Percentiles rank a stretch among this genome's conserved stretches.
These are phyloP conservation scores for Muraenolepis orangiensis DNA, from an alignment of 2,797 vertebrate species.

Conservation along the genomic window DNA sequence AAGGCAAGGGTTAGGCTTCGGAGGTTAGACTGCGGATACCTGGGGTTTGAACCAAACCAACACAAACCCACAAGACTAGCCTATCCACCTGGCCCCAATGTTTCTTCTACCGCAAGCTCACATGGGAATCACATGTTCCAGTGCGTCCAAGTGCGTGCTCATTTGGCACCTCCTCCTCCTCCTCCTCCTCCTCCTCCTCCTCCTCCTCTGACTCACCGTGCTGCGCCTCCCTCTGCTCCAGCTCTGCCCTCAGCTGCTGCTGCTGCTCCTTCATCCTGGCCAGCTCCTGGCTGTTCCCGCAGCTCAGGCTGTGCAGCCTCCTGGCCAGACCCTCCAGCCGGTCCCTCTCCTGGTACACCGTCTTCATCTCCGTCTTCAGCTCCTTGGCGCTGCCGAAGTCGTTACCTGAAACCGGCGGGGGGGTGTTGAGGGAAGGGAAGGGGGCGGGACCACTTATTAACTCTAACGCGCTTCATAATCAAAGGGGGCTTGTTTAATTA, in stretches of 20 bases:
- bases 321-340: slow-evolving; percentile 77
- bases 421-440: slow-evolving; percentile 26
- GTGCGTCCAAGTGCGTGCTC: not conserved
- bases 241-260: slow-evolving; percentile 74
- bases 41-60: no score
- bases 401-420: slow-evolving; percentile 68
- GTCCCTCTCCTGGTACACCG: slow-evolving; percentile 76
- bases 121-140: not conserved
- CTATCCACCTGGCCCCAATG: not conserved
- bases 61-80: no score
- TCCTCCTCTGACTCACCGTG: slow-evolving; percentile 75
- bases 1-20: no score
- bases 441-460: slow-evolving; percentile 36
- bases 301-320: slow-evolving; percentile 75
- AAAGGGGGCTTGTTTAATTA: slow-evolving; percentile 27
- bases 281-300: slow-evolving; percentile 73
- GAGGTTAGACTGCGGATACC: no score
- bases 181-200: not conserved
- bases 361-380: slow-evolving; percentile 81
- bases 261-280: slow-evolving; percentile 76
- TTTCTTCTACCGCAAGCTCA: not conserved
- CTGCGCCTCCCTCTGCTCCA: slow-evolving; percentile 68
- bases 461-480: not conserved
- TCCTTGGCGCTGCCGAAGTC: slow-evolving; percentile 85
- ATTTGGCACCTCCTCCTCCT: not conserved